Evolutionary conservation across 2,113 vertebrate genomes (phyloP).

Genomic region (Alligator sinensis): DNA sequence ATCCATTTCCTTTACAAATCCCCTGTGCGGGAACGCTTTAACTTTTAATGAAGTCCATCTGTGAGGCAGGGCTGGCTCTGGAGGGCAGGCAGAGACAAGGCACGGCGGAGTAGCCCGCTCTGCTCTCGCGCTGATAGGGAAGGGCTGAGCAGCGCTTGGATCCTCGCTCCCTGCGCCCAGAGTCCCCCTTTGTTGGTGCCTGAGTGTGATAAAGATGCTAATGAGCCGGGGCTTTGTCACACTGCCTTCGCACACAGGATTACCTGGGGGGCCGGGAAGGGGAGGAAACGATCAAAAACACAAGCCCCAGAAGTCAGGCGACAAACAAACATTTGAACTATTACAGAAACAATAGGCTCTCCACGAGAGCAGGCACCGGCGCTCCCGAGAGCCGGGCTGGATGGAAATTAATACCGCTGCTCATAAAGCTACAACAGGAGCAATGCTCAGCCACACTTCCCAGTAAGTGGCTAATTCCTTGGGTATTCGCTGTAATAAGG

Average conservation of each 20-base stretch:
- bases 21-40: constrained; percentile 67
- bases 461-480: not conserved
- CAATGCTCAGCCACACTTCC: not conserved
- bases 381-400: not conserved
- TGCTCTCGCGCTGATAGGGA: constrained; percentile 52
- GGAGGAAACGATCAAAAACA: constrained; percentile 52
- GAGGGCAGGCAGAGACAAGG: constrained; percentile 16
- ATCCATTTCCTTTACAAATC: constrained; percentile 67
- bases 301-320: constrained; percentile 48
- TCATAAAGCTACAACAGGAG: not conserved
- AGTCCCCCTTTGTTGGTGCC: constrained; percentile 37
- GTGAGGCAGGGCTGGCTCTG: constrained; percentile 37
- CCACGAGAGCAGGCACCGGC: constrained; percentile 29
- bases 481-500: not conserved
- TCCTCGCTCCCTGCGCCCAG: not conserved
- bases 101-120: not conserved
- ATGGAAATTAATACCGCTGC: not conserved
- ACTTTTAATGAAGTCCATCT: constrained; percentile 75
- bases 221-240: constrained; percentile 47
- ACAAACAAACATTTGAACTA: constrained; percentile 65
- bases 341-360: constrained; percentile 16
- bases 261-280: constrained; percentile 58
- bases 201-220: constrained; percentile 51
- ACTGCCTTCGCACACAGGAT: constrained; percentile 28
- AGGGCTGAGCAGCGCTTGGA: constrained; percentile 54